Evolutionary conservation across 2,888 invertebrate species (phyloP), one percentile per base, ranked within the genome.

Genomic region (Lymantria dispar): DNA sequence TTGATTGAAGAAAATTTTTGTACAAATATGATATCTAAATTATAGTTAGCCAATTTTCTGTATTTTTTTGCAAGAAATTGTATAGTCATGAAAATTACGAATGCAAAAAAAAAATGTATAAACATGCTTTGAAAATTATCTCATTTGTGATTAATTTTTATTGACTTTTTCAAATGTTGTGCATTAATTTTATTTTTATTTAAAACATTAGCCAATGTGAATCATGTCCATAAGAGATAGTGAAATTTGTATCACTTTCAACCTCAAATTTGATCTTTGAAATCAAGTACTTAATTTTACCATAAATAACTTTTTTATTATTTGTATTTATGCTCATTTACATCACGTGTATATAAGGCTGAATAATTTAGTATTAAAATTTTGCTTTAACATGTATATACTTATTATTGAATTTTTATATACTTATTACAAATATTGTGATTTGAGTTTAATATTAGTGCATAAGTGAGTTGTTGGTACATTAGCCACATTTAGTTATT

Each of bases 11-110:
- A 54, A 49, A 44, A 29, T 58, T 61, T 42, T 56, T 67, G 45
- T 67, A 55, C 52, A 54, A 56, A 59, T 56, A 59, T 57, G 43
- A 58, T 46, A 68, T 66, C 63, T 65, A 77, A 77, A 80, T 72
- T 72, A 81, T 89, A 88, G 87, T 67, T 88, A 88, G 88, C 81
- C 70, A 87, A 87, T 86, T 83, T 77, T 75, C 76, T 76, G 67
- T 76, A 77, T 75, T 64, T 70, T 22, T 80, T 81, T 77, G 66
- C 62, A 74, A 70, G 53, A 60, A 73, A 75, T 64, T 80, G 75
- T 78, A 76, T 76, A 71, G 68, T 68, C 66, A 65, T 60, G 60
- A 68, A 52, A 59, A 50, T 56, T 56, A 56, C 49, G 49, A 58
- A 48, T 56, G 50, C 51, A 39, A 40, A 59, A 54, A 39, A 40